phyloP scores from a whole-genome alignment of 2,888 invertebrate genomes.

The Prionchulus punctatus region DNA sequence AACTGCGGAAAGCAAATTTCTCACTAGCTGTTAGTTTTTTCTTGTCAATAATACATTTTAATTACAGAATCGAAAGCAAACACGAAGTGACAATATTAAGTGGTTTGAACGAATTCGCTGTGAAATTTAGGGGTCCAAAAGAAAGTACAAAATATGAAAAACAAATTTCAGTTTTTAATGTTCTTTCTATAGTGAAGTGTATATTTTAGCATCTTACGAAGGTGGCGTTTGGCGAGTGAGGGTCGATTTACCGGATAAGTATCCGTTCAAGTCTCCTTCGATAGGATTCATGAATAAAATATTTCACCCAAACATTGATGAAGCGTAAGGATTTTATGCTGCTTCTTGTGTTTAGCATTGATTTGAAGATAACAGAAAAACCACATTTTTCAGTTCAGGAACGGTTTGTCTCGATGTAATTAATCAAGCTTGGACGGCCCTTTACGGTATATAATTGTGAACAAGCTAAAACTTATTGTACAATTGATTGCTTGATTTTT shows the following conservation, averaged over 20 bases:
- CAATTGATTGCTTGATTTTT: background rate
- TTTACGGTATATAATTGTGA: too few relatives aligned
- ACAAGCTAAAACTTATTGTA: too few relatives aligned
- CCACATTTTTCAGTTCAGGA: constrained; percentile 47
- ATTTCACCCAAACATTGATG: constrained; percentile 98
- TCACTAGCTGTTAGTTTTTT: background rate
- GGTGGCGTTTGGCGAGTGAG: constrained; percentile 99
- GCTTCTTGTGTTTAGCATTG: constrained; percentile 19
- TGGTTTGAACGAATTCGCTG: constrained; percentile 96
- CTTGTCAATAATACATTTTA: background rate
- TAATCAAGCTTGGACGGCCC: constrained; percentile 76
- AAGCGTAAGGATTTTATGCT: constrained; percentile 59
- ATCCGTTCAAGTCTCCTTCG: constrained; percentile 98
- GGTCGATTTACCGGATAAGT: constrained; percentile 96
- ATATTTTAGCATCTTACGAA: constrained; percentile 75
- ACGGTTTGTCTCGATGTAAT: constrained; percentile 99
- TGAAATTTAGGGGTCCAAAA: constrained; percentile 95
- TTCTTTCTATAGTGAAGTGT: too few relatives aligned
- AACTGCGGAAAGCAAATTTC: too few relatives aligned
- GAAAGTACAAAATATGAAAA: constrained; percentile 61
- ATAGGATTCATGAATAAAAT: constrained; percentile 99
- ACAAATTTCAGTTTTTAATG: too few relatives aligned
- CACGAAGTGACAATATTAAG: constrained; percentile 97
- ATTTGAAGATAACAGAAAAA: background rate
- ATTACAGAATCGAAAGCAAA: constrained; percentile 80